Conservation (phyloP, 2,797 vertebrate species). For the Gorsachius magnificus region DNA sequence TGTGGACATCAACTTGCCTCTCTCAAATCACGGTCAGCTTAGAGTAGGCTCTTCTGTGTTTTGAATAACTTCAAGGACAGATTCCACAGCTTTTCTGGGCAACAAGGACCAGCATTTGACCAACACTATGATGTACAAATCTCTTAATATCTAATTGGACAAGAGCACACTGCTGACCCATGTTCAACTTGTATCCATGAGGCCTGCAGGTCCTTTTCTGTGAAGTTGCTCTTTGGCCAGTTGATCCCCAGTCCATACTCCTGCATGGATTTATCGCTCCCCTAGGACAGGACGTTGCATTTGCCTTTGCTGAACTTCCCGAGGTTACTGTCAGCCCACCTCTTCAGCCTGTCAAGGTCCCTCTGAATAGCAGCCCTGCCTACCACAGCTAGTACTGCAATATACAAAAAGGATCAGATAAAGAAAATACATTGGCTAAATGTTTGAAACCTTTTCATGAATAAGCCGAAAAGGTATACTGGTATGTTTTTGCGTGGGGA, state of each 20-base stretch:
- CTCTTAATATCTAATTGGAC: not conserved
- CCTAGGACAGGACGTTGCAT: not conserved
- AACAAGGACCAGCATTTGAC: not conserved
- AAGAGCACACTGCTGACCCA: not conserved
- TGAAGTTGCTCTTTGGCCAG: not conserved
- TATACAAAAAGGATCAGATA: not conserved
- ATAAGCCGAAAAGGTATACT: not conserved
- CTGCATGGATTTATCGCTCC: not conserved
- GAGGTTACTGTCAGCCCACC: not conserved
- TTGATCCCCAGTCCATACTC: rapidly evolving
- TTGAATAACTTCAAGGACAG: not conserved
- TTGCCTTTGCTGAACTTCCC: not conserved
- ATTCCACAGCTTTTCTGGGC: not conserved
- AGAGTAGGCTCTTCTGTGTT: not conserved
- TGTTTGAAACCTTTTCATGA: not conserved
- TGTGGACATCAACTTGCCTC: not conserved
- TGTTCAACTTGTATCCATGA: not conserved
- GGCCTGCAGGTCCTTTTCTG: not conserved
- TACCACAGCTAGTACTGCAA: not conserved
- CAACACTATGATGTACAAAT: not conserved
- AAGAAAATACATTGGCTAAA: not conserved
- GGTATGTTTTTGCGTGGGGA: not conserved
- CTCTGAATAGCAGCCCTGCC: not conserved
- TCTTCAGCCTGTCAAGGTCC: not conserved
- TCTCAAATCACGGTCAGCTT: not conserved